Evolutionary conservation across 1,140 invertebrate genomes (phyloP), one percentile per base, ranked within the genome.

Genomic region (Babylonia areolata): DNA sequence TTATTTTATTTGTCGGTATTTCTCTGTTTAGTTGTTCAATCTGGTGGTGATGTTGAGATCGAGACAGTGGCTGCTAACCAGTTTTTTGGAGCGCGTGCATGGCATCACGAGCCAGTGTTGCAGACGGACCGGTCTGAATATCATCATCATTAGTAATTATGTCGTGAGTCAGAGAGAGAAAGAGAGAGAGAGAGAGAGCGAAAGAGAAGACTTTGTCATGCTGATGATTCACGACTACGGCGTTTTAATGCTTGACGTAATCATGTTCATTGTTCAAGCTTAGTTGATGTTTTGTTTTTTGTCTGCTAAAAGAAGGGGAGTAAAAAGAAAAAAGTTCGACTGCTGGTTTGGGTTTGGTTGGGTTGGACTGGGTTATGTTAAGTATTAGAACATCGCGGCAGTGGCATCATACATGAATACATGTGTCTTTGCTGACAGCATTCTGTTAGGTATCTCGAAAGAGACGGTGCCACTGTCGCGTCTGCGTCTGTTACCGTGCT

Each of bases 111-210:
- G 54, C 46, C 81, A 28, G 54, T n/a, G 46, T 51, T 81, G 81
- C 81, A 82, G 81, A 82, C 81, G 81, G 79, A 81, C 79, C 81
- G 81, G 81, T 82, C 81, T 82, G 81, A 82, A 82, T 82, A 58
- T 82, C 81, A 82, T 82, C 81, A 82, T 82, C 81, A 82, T 82
- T 31, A 39, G 64, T 82, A 82, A 82, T 82, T 82, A 82, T 28
- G 33, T 69, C 28, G 81, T 82, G 81, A 82, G 51, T 82, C 81
- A 82, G 54, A 82, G 81, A 58, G 23, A 64, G 28, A 64, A 23
- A 58, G 33, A 40, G 81, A 69, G 42, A 46, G 39, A 81, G 79
- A 58, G 46, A 51, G 23, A 46, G 39, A 54, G n/a, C n/a, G n/a
- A n/a, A n/a, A n/a, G n/a, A n/a, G n/a, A n/a, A n/a, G 81, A 82